Percentiles rank a stretch among this genome's conserved stretches.
Conservation (phyloP, 2,888 invertebrate genomes). For the Scaptodrosophila latifasciaeformis region DNA sequence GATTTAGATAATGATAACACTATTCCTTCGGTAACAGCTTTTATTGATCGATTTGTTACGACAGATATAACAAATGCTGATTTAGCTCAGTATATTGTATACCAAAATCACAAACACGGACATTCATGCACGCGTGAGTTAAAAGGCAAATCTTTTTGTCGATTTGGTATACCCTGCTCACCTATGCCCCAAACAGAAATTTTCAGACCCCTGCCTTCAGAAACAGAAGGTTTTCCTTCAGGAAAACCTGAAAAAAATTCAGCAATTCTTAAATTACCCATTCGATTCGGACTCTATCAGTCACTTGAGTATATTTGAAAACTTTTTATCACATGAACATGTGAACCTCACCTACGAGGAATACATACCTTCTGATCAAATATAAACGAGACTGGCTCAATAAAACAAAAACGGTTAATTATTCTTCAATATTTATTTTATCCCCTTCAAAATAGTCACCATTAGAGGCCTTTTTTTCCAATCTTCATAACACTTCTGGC, state of each 20-base stretch:
- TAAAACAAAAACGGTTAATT: too few species aligned
- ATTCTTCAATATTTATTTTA: too few species aligned
- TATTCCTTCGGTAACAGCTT: not conserved
- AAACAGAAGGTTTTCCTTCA: not conserved
- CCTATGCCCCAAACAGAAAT: conserved; percentile 2
- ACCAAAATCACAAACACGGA: conserved; percentile 11
- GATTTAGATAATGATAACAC: not conserved
- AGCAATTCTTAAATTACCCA: not conserved
- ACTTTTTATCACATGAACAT: not conserved
- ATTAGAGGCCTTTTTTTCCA: too few species aligned
- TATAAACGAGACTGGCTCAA: too few species aligned
- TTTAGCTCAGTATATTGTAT: conserved; percentile 3
- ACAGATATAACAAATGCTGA: not conserved
- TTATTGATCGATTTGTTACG: not conserved
- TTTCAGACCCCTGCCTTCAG: not conserved
- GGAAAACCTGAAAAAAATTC: conserved; percentile 1
- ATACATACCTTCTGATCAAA: too few species aligned
- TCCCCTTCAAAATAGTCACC: too few species aligned
- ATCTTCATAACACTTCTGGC: too few species aligned
- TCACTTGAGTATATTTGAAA: not conserved
- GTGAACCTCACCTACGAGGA: not conserved
- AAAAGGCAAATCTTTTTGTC: conserved; percentile 7
- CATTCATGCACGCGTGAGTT: conserved; percentile 9
- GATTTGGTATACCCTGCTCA: conserved; percentile 9
- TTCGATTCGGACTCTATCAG: not conserved